Percentiles rank a stretch among this genome's conserved stretches.
phyloP scores from a whole-genome alignment of 2,797 vertebrate species.

The Aselliscus stoliczkanus region DNA sequence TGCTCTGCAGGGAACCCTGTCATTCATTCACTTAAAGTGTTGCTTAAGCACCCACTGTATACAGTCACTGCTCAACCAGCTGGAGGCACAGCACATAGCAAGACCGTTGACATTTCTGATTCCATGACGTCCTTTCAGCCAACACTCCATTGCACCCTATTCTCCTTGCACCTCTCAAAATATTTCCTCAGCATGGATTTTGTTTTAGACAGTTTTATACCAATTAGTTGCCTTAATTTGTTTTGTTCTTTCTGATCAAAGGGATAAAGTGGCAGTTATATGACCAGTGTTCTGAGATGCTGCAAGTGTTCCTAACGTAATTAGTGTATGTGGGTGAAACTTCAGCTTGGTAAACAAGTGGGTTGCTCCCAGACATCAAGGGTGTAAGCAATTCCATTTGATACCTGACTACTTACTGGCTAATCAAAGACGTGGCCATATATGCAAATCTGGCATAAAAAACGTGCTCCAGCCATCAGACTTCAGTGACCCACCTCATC shows the following conservation, averaged over 20 bases:
- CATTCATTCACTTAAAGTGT: neutral
- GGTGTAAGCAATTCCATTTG: neutral
- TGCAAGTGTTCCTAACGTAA: neutral
- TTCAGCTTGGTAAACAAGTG: neutral
- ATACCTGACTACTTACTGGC: neutral
- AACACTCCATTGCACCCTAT: fast-evolving
- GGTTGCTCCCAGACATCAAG: neutral
- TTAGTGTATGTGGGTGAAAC: neutral
- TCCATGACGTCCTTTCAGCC: fast-evolving
- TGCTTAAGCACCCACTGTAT: too few relatives aligned
- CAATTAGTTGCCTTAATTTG: neutral
- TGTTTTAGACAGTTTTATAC: neutral
- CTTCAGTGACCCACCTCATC: neutral
- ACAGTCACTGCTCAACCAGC: neutral
- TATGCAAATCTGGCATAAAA: neutral
- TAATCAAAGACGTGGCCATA: neutral
- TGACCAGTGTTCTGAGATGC: neutral
- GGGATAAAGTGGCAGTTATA: too few relatives aligned
- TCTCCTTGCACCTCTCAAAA: neutral
- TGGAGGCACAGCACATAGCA: neutral
- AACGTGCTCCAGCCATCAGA: neutral
- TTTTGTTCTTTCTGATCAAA: neutral
- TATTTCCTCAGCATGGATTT: neutral
- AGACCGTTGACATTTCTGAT: neutral
- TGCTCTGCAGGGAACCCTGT: fast-evolving